phyloP scores from a whole-genome alignment of 1,140 invertebrate genomes.

The Tetragnatha versicolor region DNA sequence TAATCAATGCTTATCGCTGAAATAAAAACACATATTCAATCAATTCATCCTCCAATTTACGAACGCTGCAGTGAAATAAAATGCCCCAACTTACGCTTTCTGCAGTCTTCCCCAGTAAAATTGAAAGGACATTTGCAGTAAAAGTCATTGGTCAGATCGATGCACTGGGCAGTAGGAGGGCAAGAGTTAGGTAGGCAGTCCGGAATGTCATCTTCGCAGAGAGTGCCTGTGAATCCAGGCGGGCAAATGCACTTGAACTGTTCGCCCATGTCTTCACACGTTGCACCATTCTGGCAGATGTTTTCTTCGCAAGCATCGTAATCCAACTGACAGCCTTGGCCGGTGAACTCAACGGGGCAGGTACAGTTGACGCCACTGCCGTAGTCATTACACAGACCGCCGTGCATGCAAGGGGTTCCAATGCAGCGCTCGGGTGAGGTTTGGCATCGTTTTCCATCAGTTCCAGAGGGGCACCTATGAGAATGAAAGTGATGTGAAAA shows the following conservation, averaged over 20 bases:
- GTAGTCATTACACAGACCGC: conserved; percentile 91
- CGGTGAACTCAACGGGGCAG: conserved; percentile 83
- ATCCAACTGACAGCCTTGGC: conserved; percentile 91
- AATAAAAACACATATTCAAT: too few species aligned
- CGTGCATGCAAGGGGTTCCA: conserved; percentile 94
- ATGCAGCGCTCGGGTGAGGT: conserved; percentile 94
- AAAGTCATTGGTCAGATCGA: conserved; percentile 90
- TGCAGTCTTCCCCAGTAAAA: conserved; percentile 92
- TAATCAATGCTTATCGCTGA: conserved; percentile 93
- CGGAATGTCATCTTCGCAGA: conserved; percentile 90
- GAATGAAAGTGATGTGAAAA: too few species aligned
- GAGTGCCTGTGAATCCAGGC: conserved; percentile 82
- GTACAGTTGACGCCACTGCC: conserved; percentile 94
- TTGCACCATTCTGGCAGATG: conserved; percentile 90
- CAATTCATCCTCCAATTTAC: too few species aligned
- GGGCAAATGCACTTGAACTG: conserved; percentile 87
- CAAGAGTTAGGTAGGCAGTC: conserved; percentile 94
- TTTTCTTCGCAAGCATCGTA: conserved; percentile 79
- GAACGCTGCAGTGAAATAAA: neutral
- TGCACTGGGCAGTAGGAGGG: conserved; percentile 90
- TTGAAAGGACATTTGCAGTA: conserved; percentile 97
- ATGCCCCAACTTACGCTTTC: conserved; percentile 89
- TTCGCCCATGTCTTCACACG: conserved; percentile 82
- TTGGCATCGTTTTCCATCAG: conserved; percentile 93
- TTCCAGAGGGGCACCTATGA: conserved; percentile 84